Evolutionary conservation across 2,888 invertebrate genomes (phyloP).

Genomic region (Griposia aprilina): DNA sequence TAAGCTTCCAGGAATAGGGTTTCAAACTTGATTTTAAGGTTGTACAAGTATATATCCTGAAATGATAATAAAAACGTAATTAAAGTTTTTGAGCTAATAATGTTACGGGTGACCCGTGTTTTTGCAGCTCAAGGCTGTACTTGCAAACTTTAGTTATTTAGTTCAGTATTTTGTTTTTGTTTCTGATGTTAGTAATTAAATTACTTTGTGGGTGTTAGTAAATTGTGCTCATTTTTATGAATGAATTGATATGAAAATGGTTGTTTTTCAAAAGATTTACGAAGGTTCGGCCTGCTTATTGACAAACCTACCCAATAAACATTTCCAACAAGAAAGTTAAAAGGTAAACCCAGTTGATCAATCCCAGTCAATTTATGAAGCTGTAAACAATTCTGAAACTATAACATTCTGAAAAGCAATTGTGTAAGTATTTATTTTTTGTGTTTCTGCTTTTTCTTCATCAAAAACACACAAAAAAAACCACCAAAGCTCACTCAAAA

Average conservation of each 20-base stretch:
- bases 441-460: background rate
- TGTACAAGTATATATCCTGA: background rate
- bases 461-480: background rate
- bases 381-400: background rate
- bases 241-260: background rate
- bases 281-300: background rate
- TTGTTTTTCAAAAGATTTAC: background rate
- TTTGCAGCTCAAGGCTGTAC: background rate
- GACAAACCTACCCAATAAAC: background rate
- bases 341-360: background rate
- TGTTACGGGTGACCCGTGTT: background rate
- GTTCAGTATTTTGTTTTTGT: conserved; percentile 3
- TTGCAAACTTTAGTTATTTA: background rate
- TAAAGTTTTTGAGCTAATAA: background rate
- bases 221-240: background rate
- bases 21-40: background rate
- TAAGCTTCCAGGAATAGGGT: background rate
- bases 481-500: background rate
- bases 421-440: background rate
- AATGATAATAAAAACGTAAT: background rate
- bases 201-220: background rate
- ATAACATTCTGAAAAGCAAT: background rate
- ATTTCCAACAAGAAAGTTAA: background rate
- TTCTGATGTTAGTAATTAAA: conserved; percentile 11
- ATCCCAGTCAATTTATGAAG: background rate